Conservation (phyloP, 2,888 invertebrate genomes). For the Cabera pusaria region DNA sequence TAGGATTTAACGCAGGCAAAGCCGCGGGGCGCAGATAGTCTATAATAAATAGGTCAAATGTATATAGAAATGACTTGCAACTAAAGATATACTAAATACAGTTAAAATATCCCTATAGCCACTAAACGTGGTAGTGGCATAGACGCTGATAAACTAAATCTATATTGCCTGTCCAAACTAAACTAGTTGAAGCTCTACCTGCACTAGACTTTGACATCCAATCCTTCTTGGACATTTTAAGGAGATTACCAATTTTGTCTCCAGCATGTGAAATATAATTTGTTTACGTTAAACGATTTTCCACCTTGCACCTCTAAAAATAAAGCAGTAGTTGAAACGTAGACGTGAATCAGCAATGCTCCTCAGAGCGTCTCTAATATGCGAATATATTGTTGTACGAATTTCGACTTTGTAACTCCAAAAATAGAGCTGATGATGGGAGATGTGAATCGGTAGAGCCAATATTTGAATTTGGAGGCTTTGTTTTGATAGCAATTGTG, state of each 20-base stretch:
- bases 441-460: constrained; percentile 28
- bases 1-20: too few species aligned
- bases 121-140: too few species aligned
- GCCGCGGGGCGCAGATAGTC: too few species aligned
- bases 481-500: constrained; percentile 39
- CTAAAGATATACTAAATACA: too few species aligned
- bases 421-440: constrained; percentile 14
- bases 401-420: not conserved
- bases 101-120: too few species aligned
- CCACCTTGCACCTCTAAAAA: not conserved
- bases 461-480: constrained; percentile 42
- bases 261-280: constrained; percentile 3
- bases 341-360: constrained; percentile 26
- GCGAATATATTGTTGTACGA: constrained; percentile 4
- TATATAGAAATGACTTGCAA: too few species aligned
- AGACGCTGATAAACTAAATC: too few species aligned
- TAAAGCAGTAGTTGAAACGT: constrained; percentile 14
- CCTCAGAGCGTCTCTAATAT: too few species aligned
- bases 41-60: too few species aligned
- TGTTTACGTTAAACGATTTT: too few species aligned
- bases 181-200: constrained; percentile 9
- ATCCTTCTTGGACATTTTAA: constrained; percentile 11
- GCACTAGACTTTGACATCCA: constrained; percentile 20
- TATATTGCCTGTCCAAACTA: not conserved
- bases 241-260: constrained; percentile 12